A percentile compares a stretch with the other conserved stretches of the same genome.
These are phyloP conservation scores for Euwallacea similis DNA, from an alignment of 1,140 invertebrate species.

Conservation along the genomic window DNA sequence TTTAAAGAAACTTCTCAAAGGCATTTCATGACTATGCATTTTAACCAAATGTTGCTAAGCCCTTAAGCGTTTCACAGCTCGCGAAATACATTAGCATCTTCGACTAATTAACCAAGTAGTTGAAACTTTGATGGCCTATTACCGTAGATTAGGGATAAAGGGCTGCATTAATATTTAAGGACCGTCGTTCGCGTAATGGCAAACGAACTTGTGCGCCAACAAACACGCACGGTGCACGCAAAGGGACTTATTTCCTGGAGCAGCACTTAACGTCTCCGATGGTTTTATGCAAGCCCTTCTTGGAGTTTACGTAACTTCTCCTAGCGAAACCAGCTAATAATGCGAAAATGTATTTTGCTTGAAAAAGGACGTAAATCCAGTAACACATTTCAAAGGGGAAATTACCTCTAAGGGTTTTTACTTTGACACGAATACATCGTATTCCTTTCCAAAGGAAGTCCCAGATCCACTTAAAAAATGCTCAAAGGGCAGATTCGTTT, in stretches of 20 bases:
- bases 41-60: slow-evolving; percentile 29
- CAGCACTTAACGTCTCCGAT: slow-evolving; percentile 8
- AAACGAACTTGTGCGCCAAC: slow-evolving; percentile 22
- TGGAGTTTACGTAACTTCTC: slow-evolving; percentile 1
- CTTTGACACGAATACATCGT: slow-evolving; percentile 30
- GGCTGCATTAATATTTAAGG: slow-evolving; percentile 36
- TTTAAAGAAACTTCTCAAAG: not conserved
- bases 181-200: slow-evolving; percentile 19
- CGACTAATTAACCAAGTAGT: slow-evolving; percentile 38
- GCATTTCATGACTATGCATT: slow-evolving; percentile 16
- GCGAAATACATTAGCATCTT: slow-evolving; percentile 33
- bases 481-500: slow-evolving; percentile 30
- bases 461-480: slow-evolving; percentile 32
- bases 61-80: slow-evolving; percentile 13
- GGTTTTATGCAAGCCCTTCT: not conserved
- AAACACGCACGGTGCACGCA: slow-evolving; percentile 35
- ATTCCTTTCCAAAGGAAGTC: slow-evolving; percentile 24
- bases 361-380: slow-evolving; percentile 14
- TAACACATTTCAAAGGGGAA: slow-evolving; percentile 26
- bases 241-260: slow-evolving; percentile 14
- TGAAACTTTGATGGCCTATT: slow-evolving; percentile 37
- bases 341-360: slow-evolving; percentile 3
- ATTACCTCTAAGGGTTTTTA: slow-evolving; percentile 17
- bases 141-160: slow-evolving; percentile 30
- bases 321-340: not conserved